Evolutionary conservation across 2,888 invertebrate genomes (phyloP), one percentile per base, ranked within the genome.

Genomic region (Limenitis camilla): DNA sequence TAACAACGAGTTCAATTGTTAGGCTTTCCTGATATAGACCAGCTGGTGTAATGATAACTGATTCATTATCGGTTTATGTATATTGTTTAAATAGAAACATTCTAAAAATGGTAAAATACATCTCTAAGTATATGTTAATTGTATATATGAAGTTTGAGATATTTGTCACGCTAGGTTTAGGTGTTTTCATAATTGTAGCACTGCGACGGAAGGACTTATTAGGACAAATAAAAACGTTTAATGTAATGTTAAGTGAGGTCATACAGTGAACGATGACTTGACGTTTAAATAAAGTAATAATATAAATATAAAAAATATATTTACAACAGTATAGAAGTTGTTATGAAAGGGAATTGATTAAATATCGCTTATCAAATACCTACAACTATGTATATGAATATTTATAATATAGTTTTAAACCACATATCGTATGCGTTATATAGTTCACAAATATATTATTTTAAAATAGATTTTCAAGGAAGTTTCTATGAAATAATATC

Each of bases 1-100:
- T 48, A 53, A 53, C 53, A 53, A 58, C 52, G 43, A 53, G 49
- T 51, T 49, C 49, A 52, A 43, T 46, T 53, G 42, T 49, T 50
- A 48, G 51, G 42, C 48, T 31, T 43, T 43, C 36, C 52, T 55
- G 35, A 51, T 52, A 55, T 31, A 40, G 36, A 32, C 38, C 32
- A 52, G 52, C 44, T 55, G 47, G 48, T 36, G 40, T 45, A 44
- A 11, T 48, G 43, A 45, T 48, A 40, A 52, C 40, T 32, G 40
- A 51, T 33, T 45, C 32, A 7, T 32, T 29, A 35, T n/a, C 11
- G 38, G 36, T 48, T n/a, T 19, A n/a, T 19, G 44, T 52, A 27
- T 52, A 36, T 44, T 52, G 43, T 43, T 52, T 7, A 29, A 10
- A 9, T 11, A 36, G 29, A 41, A 10, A 8, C 35, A 29, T 11